These are phyloP conservation scores for Cyprinodon tularosa DNA, from an alignment of 2,113 vertebrate genomes.

Conservation along the genomic window DNA sequence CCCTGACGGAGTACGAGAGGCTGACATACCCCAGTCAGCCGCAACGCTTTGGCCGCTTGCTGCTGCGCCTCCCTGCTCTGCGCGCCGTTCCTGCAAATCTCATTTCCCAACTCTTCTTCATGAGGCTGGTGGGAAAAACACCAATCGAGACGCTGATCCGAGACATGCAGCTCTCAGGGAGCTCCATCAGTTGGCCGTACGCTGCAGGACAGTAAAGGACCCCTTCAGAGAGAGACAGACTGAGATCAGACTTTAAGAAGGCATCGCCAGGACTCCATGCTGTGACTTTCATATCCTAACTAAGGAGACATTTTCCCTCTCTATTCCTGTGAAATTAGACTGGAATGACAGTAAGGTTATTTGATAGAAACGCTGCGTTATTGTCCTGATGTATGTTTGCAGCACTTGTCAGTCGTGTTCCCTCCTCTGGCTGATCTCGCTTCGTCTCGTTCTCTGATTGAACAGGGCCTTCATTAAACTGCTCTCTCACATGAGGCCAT, in stretches of 20 bases:
- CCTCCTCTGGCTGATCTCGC: slow-evolving; percentile 34
- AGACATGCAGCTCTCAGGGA: slow-evolving; percentile 97
- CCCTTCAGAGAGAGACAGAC: slow-evolving; percentile 25
- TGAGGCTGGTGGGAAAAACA: slow-evolving; percentile 95
- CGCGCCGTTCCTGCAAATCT: slow-evolving; percentile 91
- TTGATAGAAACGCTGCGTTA: slow-evolving; percentile 31
- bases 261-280: slow-evolving; percentile 5
- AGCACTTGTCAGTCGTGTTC: slow-evolving; percentile 47
- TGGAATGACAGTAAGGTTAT: slow-evolving; percentile 31
- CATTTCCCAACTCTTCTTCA: slow-evolving; percentile 98
- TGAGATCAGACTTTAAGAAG: slow-evolving; percentile 31
- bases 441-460: slow-evolving; percentile 43
- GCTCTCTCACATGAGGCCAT: slow-evolving; percentile 49
- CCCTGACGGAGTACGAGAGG: slow-evolving; percentile 90
- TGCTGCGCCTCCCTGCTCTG: slow-evolving; percentile 91
- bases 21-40: slow-evolving; percentile 92
- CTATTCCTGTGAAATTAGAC: slow-evolving; percentile 17
- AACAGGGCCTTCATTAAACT: slow-evolving; percentile 35
- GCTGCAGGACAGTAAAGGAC: slow-evolving; percentile 82
- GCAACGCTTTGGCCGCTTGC: slow-evolving; percentile 90
- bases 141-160: slow-evolving; percentile 97
- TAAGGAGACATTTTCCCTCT: slow-evolving; percentile 15
- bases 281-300: background rate
- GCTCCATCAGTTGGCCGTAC: slow-evolving; percentile 96
- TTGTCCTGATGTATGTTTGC: slow-evolving; percentile 12